Percentiles rank a stretch among this genome's conserved stretches.
Conservation (phyloP, 2,113 vertebrate species). For the Corythornis madagascariensis region DNA sequence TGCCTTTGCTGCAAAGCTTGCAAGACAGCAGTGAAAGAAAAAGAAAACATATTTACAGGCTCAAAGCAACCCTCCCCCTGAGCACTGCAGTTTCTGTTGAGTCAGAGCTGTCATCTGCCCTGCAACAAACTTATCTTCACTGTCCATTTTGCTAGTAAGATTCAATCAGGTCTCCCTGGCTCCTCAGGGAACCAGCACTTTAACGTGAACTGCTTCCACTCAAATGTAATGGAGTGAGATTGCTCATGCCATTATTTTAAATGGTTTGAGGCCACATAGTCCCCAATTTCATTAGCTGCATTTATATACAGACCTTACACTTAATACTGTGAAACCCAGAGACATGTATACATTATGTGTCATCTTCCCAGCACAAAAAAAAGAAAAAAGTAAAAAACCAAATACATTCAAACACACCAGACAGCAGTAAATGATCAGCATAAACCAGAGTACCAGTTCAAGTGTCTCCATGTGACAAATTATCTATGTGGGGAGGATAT, state of each 20-base stretch:
- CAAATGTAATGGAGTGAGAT: constrained; percentile 64
- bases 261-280: constrained; percentile 59
- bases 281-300: constrained; percentile 68
- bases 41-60: not conserved
- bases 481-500: not conserved
- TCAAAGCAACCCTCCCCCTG: not conserved
- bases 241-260: constrained; percentile 67
- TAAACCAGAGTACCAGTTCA: not conserved
- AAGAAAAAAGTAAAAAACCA: not conserved
- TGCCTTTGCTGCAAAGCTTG: not conserved
- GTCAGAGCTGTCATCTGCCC: constrained; percentile 19
- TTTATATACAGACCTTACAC: constrained; percentile 52
- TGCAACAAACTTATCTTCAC: not conserved
- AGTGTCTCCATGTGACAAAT: not conserved
- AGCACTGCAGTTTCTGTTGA: not conserved
- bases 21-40: not conserved
- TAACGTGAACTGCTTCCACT: constrained; percentile 58
- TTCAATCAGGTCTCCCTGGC: constrained; percentile 53
- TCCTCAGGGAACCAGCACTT: constrained; percentile 40
- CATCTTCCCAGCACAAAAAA: not conserved
- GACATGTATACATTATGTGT: not conserved
- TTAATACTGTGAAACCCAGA: not conserved
- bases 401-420: not conserved
- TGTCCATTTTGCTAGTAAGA: constrained; percentile 45
- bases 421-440: not conserved